Conservation (phyloP, 2,797 vertebrate species). For the Limnodromus scolopaceus region DNA sequence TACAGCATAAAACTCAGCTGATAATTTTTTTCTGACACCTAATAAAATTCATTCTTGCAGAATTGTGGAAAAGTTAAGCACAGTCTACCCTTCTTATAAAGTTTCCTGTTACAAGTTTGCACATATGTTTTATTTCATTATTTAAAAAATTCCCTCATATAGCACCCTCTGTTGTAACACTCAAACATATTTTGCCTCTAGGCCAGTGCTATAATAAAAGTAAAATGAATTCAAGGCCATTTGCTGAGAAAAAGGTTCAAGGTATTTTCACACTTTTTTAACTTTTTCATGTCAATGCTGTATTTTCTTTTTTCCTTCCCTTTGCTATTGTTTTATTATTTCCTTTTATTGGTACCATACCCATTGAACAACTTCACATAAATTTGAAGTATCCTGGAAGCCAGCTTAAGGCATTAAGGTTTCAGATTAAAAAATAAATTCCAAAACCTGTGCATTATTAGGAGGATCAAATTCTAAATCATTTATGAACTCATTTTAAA, state of each 20-base stretch:
- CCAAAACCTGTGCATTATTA: neutral
- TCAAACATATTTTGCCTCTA: constrained; percentile 67
- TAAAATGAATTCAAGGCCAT: constrained; percentile 73
- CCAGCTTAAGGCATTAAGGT: neutral
- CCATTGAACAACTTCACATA: constrained; percentile 51
- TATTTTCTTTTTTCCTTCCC: constrained; percentile 39
- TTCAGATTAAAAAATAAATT: neutral
- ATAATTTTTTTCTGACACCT: constrained; percentile 82
- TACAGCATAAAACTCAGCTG: constrained; percentile 75
- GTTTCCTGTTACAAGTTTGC: constrained; percentile 79
- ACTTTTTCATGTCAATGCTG: constrained; percentile 40
- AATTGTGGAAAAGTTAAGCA: constrained; percentile 80
- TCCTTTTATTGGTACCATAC: constrained; percentile 58
- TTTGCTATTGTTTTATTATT: constrained; percentile 63
- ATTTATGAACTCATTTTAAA: constrained; percentile 19
- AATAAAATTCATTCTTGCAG: constrained; percentile 81
- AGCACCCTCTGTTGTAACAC: constrained; percentile 78
- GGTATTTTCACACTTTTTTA: constrained; percentile 55
- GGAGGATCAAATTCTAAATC: neutral
- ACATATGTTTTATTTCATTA: constrained; percentile 78
- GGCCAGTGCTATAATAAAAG: constrained; percentile 74
- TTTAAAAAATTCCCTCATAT: constrained; percentile 63
- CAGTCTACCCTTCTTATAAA: constrained; percentile 72
- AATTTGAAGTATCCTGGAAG: constrained; percentile 46
- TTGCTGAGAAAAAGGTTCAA: constrained; percentile 41